A percentile compares a stretch with the other conserved stretches of the same genome.
These are phyloP conservation scores for Lutjanus erythropterus DNA, from an alignment of 2,113 vertebrate species.

Conservation along the genomic window DNA sequence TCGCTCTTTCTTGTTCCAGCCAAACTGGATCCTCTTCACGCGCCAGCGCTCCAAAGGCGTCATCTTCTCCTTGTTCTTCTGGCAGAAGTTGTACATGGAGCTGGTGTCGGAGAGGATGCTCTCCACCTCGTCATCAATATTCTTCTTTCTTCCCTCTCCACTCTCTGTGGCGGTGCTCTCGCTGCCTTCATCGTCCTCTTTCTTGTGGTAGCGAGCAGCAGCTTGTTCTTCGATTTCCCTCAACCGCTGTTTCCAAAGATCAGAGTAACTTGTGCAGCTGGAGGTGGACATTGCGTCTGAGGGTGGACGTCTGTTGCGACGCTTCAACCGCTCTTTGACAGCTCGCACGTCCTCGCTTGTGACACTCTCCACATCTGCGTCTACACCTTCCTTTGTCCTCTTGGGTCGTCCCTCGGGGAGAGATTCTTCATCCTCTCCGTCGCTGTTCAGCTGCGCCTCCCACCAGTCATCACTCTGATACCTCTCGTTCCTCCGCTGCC, in stretches of 20 bases:
- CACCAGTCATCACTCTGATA: constrained; percentile 87
- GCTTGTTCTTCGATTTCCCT: constrained; percentile 92
- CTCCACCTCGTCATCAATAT: constrained; percentile 87
- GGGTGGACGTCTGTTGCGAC: constrained; percentile 61
- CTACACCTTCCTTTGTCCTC: constrained; percentile 51
- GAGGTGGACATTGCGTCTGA: constrained; percentile 84
- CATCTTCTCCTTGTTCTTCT: constrained; percentile 93
- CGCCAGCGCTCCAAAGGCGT: constrained; percentile 95
- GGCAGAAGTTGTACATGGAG: constrained; percentile 95
- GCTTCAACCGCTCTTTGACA: constrained; percentile 84
- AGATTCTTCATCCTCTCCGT: constrained; percentile 66
- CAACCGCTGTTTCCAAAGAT: constrained; percentile 92
- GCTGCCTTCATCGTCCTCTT: constrained; percentile 51
- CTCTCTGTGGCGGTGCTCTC: constrained; percentile 3
- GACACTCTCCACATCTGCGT: constrained; percentile 85
- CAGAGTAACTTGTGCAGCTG: constrained; percentile 86
- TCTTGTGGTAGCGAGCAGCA: constrained; percentile 78
- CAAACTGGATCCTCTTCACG: constrained; percentile 95
- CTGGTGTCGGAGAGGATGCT: constrained; percentile 90
- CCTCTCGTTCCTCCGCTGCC: constrained; percentile 93
- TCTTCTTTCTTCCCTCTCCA: constrained; percentile 61
- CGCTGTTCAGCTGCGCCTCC: constrained; percentile 81
- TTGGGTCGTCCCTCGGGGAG: constrained; percentile 36
- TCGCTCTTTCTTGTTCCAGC: constrained; percentile 91
- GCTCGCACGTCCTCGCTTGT: constrained; percentile 88